These are phyloP conservation scores for Petromus typicus DNA, from an alignment of 2,113 vertebrate genomes.

Conservation along the genomic window DNA sequence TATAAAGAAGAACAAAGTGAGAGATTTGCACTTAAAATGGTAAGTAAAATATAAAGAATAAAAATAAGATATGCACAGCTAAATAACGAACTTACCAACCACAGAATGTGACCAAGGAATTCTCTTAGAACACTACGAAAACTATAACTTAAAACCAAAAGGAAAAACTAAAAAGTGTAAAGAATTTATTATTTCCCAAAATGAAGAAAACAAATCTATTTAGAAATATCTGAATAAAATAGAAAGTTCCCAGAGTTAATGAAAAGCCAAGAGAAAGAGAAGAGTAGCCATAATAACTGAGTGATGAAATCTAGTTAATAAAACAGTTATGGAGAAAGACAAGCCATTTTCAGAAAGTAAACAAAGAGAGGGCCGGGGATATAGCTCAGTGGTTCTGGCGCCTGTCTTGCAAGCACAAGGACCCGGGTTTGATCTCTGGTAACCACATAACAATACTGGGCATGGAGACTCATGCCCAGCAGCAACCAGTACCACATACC, in stretches of 20 bases:
- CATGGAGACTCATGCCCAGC: no score
- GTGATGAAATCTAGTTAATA: neutral
- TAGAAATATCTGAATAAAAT: constrained; percentile 3
- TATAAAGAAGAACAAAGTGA: neutral
- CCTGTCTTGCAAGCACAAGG: no score
- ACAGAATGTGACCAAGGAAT: neutral
- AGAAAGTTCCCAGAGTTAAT: neutral
- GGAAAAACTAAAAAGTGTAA: neutral
- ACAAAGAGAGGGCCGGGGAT: no score
- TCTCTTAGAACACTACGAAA: neutral
- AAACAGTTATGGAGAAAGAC: neutral
- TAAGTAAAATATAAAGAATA: neutral
- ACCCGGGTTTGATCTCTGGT: no score
- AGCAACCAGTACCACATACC: no score
- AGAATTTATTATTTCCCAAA: neutral
- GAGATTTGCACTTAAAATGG: neutral
- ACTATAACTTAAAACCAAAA: constrained; percentile 24
- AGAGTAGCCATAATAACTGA: neutral
- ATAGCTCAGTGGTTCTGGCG: no score
- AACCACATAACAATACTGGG: no score
- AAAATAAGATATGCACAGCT: neutral
- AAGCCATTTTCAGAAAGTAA: neutral
- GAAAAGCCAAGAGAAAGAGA: neutral
- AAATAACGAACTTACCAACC: neutral
- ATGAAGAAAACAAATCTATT: neutral